phyloP scores from a whole-genome alignment of 2,888 invertebrate species.

The Drepanosiphum platanoidis region DNA sequence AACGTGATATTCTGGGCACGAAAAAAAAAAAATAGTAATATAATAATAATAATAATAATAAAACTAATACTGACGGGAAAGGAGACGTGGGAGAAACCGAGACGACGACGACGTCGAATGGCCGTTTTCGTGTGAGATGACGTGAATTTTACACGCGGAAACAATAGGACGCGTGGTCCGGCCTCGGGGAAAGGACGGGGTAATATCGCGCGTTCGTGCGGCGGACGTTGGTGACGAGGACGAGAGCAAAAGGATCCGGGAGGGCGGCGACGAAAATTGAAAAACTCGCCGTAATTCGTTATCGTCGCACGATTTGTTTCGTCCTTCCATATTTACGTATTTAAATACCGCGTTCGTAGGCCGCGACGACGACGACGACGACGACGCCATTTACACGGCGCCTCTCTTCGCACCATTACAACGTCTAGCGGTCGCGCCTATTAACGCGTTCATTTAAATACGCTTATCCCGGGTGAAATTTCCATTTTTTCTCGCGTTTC shows the following conservation, averaged over 20 bases:
- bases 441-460: slow-evolving; percentile 14
- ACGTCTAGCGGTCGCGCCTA: background rate
- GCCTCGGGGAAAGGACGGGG: background rate
- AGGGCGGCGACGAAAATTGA: slow-evolving; percentile 18
- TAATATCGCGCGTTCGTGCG: background rate
- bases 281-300: slow-evolving; percentile 43
- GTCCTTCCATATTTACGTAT: too few relatives aligned
- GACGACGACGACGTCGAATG: background rate
- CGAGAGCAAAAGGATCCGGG: background rate
- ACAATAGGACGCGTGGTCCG: background rate
- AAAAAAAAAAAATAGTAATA: background rate
- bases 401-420: background rate
- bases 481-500: background rate
- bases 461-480: background rate
- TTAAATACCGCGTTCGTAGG: background rate
- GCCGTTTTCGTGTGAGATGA: slow-evolving; percentile 1
- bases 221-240: background rate
- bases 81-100: too few relatives aligned
- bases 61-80: background rate
- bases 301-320: slow-evolving; percentile 10
- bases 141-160: background rate
- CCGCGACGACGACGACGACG: background rate
- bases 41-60: background rate
- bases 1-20: too few relatives aligned
- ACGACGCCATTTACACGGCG: background rate